Conservation (phyloP, 1,140 invertebrate genomes). For the Tetramorium alpestre region DNA sequence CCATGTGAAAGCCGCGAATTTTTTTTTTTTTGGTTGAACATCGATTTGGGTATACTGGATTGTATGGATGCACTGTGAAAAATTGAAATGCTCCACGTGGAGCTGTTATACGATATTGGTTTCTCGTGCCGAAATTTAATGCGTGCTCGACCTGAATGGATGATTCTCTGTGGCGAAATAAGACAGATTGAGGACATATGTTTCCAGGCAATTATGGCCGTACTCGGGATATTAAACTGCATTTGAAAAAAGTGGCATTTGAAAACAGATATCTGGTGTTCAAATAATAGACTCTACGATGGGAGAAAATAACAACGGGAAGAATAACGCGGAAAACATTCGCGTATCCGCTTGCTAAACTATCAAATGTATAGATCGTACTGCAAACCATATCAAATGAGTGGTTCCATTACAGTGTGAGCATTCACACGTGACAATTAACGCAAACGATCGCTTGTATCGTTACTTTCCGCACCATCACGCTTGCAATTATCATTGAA, state of each 20-base stretch:
- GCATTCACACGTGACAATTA: constrained; percentile 66
- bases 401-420: neutral
- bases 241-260: constrained; percentile 11
- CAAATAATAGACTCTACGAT: neutral
- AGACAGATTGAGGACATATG: constrained; percentile 54
- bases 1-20: neutral
- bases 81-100: constrained; percentile 27
- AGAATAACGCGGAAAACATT: constrained; percentile 19
- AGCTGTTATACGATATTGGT: constrained; percentile 49
- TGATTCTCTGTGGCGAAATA: constrained; percentile 44
- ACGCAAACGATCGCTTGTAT: constrained; percentile 70
- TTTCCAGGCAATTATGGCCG: constrained; percentile 39
- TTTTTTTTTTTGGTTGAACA: constrained; percentile 5
- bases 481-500: constrained; percentile 53
- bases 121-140: constrained; percentile 50
- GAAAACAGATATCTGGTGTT: neutral
- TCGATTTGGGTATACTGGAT: constrained; percentile 14
- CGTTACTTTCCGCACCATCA: constrained; percentile 64
- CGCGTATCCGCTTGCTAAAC: neutral
- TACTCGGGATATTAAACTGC: constrained; percentile 12
- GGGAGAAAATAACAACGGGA: constrained; percentile 16
- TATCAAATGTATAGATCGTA: constrained; percentile 14
- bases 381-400: constrained; percentile 14
- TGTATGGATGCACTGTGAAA: constrained; percentile 30
- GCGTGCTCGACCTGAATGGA: constrained; percentile 25